phyloP scores from a whole-genome alignment of 2,888 invertebrate genomes.

The Beris morrisii region DNA sequence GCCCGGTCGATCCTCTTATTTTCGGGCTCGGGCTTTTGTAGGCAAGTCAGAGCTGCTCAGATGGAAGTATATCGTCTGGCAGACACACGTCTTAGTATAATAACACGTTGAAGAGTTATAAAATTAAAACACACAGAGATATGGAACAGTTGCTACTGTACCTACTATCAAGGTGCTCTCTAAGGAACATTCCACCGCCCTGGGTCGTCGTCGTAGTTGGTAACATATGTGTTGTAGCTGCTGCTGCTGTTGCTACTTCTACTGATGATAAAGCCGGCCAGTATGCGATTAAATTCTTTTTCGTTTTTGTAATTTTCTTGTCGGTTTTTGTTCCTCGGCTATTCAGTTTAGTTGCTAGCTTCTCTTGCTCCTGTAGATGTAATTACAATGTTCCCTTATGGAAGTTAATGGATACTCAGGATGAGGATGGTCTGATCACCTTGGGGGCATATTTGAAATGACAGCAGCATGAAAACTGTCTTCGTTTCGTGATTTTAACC shows the following conservation, averaged over 20 bases:
- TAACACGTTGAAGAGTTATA: conserved; percentile 45
- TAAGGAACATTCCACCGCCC: conserved; percentile 8
- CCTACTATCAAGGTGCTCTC: conserved; percentile 8
- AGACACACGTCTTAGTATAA: conserved; percentile 46
- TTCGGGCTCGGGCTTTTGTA: no score
- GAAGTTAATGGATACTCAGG: conserved; percentile 39
- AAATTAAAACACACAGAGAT: conserved; percentile 45
- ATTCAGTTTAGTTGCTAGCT: conserved; percentile 30
- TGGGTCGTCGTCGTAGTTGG: conserved; percentile 11
- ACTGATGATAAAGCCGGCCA: conserved; percentile 24
- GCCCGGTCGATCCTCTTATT: no score
- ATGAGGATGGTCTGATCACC: conserved; percentile 34
- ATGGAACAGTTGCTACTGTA: conserved; percentile 43
- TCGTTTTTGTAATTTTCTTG: conserved; percentile 39
- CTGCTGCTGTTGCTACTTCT: conserved; percentile 20
- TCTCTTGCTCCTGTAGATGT: conserved; percentile 36
- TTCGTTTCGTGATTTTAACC: conserved; percentile 2
- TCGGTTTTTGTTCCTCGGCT: conserved; percentile 32
- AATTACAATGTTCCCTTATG: conserved; percentile 39
- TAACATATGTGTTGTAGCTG: conserved; percentile 30
- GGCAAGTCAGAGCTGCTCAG: conserved; percentile 4
- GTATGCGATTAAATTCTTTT: conserved; percentile 37
- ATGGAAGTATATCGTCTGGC: conserved; percentile 44
- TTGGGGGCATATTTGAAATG: conserved; percentile 30
- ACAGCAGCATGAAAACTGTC: conserved; percentile 31